Conservation (phyloP, 2,113 vertebrate species). For the Rousettus leschenaultii region DNA sequence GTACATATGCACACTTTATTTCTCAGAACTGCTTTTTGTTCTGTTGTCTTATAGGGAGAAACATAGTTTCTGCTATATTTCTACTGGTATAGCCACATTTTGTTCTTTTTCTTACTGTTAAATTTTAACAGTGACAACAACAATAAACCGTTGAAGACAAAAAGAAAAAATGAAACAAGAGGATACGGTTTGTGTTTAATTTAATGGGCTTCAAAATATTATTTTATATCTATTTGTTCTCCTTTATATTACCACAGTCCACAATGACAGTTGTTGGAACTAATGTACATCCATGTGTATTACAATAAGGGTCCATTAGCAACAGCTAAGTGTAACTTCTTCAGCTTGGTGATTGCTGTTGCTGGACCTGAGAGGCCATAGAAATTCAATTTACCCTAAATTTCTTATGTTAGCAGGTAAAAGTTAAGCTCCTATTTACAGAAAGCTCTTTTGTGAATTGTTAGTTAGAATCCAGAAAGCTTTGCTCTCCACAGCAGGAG, state of each 20-base stretch:
- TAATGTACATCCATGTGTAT: constrained; percentile 75
- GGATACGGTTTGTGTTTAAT: constrained; percentile 69
- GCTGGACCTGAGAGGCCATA: constrained; percentile 55
- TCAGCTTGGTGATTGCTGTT: constrained; percentile 72
- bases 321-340: constrained; percentile 73
- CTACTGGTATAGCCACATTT: background rate
- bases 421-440: constrained; percentile 65
- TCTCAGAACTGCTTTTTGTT: constrained; percentile 39
- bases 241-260: constrained; percentile 62
- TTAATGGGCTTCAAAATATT: constrained; percentile 51
- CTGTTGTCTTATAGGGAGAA: constrained; percentile 10
- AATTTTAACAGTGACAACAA: constrained; percentile 49
- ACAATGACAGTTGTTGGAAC: constrained; percentile 78
- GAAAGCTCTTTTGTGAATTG: constrained; percentile 56
- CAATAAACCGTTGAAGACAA: constrained; percentile 31
- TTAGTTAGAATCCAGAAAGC: constrained; percentile 55
- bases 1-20: constrained; percentile 24
- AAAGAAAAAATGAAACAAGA: constrained; percentile 58
- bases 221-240: constrained; percentile 74
- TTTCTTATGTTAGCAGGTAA: constrained; percentile 76
- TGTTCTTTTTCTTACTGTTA: constrained; percentile 27
- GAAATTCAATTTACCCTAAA: constrained; percentile 74
- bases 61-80: background rate
- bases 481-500: background rate
- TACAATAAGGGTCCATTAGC: constrained; percentile 77